Base-by-base conservation (phyloP, 2,797 vertebrate species). In the Chelmon rostratus region DNA sequence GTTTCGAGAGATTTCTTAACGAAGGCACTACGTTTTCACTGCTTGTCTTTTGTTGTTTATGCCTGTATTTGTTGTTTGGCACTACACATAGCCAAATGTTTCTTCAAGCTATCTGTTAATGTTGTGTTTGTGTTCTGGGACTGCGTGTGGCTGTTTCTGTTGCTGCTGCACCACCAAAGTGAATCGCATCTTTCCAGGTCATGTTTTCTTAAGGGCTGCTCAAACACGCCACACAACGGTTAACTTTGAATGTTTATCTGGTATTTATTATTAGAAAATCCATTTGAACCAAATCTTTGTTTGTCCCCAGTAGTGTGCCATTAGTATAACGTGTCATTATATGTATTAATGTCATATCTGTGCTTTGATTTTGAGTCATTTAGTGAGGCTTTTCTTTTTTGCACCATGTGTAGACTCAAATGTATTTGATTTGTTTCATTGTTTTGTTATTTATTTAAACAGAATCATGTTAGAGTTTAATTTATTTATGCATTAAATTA, bases 401-500 rank as follows among this genome's bases (percentile, higher is more conserved):
- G 54, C 54, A 66, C 63, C n/a, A 50, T 78, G n/a, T 28, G 68
- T 73, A 33, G 54, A 69, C 21, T 69, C 8, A 46, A 71, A 46
- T 79, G 15, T 79, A 19, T 81, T 78, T 70, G 42, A 76, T 84
- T 66, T 79, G 37, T 28, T 71, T 69, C 66, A 23, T 69, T 78
- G 54, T 86, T 69, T 79, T 42, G 40, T 4, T 82, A 85, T 90
- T 90, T 91, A 91, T 92, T 89, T 91, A 65, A 74, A 56, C 82
- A 71, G 75, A 73, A 11, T 74, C 9, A 52, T 83, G 63, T 76
- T 78, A 58, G 65, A 10, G 4, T 86, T 85, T 76, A 53, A 90
- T 87, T 92, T 90, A 91, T 94, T 93, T 92, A 91, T 94, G 23
- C 61, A 76, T 92, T 91, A 90, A 91, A 64, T 94, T 90, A 88